Evolutionary conservation across 2,797 vertebrate genomes (phyloP).

Genomic region (Poeciliopsis infans): DNA sequence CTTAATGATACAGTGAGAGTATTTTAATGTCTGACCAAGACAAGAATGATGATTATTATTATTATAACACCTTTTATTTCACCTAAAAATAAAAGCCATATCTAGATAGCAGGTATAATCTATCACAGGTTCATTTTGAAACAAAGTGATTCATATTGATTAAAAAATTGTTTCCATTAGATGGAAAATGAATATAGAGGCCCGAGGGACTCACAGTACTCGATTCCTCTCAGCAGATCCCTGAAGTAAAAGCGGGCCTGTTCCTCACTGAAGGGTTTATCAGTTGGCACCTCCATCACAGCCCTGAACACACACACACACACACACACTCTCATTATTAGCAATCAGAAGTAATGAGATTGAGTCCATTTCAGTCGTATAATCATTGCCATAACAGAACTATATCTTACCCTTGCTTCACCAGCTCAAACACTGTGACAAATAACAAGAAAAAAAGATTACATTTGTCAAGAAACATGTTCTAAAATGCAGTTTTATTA

Average conservation of each 20-base stretch:
- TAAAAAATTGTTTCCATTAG: constrained; percentile 2
- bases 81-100: neutral
- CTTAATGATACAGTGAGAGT: constrained; percentile 15
- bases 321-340: constrained; percentile 23
- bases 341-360: constrained; percentile 52
- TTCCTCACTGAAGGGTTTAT: constrained; percentile 92
- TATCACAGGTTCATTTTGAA: constrained; percentile 3
- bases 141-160: constrained; percentile 7
- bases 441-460: constrained; percentile 63
- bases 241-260: constrained; percentile 98
- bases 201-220: constrained; percentile 88
- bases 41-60: no score
- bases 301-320: constrained; percentile 79
- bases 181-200: neutral
- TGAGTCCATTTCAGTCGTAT: constrained; percentile 27
- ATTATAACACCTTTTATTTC: neutral
- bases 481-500: neutral
- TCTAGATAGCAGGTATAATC: neutral
- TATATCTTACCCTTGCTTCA: constrained; percentile 93
- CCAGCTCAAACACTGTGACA: constrained; percentile 94
- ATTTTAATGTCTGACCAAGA: neutral
- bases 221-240: constrained; percentile 97
- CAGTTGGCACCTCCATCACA: constrained; percentile 96
- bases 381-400: constrained; percentile 31
- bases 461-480: constrained; percentile 29